phyloP scores from a whole-genome alignment of 2,113 vertebrate species.

The Ictalurus punctatus region DNA sequence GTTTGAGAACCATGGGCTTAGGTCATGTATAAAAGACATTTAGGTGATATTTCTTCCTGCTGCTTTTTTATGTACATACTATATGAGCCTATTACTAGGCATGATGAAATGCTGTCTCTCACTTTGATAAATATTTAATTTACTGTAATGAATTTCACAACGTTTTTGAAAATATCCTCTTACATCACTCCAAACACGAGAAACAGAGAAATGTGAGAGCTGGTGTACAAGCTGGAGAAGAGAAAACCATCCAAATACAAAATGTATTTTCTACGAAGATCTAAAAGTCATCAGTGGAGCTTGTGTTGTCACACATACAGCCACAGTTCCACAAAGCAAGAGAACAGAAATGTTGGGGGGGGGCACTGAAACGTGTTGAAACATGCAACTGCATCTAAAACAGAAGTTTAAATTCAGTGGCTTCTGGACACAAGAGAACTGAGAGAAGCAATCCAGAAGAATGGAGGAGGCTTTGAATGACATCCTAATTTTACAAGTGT shows the following conservation, averaged over 20 bases:
- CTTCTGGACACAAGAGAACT: not conserved
- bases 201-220: not conserved
- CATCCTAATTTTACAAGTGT: not conserved
- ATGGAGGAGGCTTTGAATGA: not conserved
- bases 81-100: not conserved
- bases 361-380: slow-evolving; percentile 2
- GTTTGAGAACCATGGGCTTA: not conserved
- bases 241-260: not conserved
- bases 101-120: not conserved
- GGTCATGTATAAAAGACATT: not conserved
- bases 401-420: not conserved
- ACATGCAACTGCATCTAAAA: slow-evolving; percentile 9
- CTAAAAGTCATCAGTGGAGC: not conserved
- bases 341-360: not conserved
- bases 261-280: not conserved
- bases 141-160: not conserved
- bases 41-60: not conserved
- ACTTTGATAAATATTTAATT: not conserved
- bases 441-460: not conserved
- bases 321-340: not conserved
- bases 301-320: not conserved
- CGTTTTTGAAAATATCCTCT: not conserved
- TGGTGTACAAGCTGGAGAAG: not conserved
- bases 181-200: not conserved
- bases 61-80: not conserved